A percentile compares a stretch with the other conserved stretches of the same genome.
These are phyloP conservation scores for Cenopis cana DNA, from an alignment of 2,888 invertebrate genomes.

Conservation along the genomic window DNA sequence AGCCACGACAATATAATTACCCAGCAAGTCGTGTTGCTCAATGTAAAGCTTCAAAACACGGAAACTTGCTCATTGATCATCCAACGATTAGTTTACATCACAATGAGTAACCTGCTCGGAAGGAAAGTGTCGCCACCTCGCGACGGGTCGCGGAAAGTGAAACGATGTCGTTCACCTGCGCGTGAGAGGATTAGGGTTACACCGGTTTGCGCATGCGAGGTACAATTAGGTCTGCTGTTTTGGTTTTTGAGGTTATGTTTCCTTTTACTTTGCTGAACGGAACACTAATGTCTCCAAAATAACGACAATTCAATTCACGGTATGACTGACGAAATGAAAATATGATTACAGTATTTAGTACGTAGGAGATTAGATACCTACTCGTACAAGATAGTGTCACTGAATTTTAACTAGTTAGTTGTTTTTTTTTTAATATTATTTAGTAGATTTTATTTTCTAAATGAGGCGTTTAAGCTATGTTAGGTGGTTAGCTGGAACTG, in stretches of 20 bases:
- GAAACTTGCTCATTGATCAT: slow-evolving; percentile 25
- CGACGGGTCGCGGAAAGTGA: slow-evolving; percentile 71
- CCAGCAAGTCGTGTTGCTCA: slow-evolving; percentile 13
- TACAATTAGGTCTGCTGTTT: slow-evolving; percentile 11
- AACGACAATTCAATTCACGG: not conserved
- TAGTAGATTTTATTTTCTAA: not conserved
- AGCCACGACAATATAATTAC: slow-evolving; percentile 26
- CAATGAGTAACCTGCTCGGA: slow-evolving; percentile 52
- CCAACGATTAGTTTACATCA: slow-evolving; percentile 43
- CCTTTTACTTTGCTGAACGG: not conserved
- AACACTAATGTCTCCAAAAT: not conserved
- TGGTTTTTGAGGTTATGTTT: slow-evolving; percentile 20
- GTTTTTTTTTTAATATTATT: not conserved
- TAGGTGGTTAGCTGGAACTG: not conserved
- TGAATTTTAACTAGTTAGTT: not conserved
- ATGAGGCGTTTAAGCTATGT: not conserved
- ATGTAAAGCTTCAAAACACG: slow-evolving; percentile 30
- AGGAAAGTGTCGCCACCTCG: slow-evolving; percentile 73
- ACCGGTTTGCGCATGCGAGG: slow-evolving; percentile 21
- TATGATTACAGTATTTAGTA: too few relatives aligned
- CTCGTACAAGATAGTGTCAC: not conserved
- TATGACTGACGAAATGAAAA: not conserved
- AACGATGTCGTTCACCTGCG: slow-evolving; percentile 72
- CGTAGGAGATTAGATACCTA: too few relatives aligned
- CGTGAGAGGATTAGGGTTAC: slow-evolving; percentile 48